Conservation (phyloP, 2,797 vertebrate species). For the Parambassis ranga region DNA sequence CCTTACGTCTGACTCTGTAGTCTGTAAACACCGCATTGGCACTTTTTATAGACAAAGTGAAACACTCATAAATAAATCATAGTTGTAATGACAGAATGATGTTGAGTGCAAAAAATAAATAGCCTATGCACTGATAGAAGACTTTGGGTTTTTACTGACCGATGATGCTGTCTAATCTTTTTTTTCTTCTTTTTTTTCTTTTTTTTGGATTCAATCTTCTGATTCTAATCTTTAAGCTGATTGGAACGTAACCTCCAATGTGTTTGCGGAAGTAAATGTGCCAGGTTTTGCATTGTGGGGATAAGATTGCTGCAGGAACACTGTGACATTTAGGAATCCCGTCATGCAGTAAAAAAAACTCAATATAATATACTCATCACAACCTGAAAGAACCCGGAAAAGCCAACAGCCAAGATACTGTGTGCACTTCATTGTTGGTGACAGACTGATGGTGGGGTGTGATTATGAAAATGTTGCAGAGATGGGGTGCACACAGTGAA, state of each 20-base stretch:
- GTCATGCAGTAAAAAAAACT: no score
- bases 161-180: neutral
- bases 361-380: neutral
- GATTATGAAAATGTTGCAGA: no score
- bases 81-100: neutral
- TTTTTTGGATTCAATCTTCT: slow-evolving; percentile 17
- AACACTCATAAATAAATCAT: neutral
- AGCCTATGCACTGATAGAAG: neutral
- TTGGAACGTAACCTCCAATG: slow-evolving; percentile 17
- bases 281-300: no score
- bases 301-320: no score
- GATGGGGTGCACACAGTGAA: no score
- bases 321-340: slow-evolving; percentile 22
- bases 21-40: neutral
- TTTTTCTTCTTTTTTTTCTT: neutral
- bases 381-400: no score
- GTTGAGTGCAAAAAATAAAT: neutral
- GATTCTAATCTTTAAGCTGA: slow-evolving; percentile 23
- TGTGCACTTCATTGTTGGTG: no score
- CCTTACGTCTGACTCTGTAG: neutral
- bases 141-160: neutral
- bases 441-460: no score
- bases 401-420: no score
- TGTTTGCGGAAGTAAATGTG: neutral
- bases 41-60: neutral